phyloP scores from a whole-genome alignment of 2,113 vertebrate species.

The Ascaphus truei region DNA sequence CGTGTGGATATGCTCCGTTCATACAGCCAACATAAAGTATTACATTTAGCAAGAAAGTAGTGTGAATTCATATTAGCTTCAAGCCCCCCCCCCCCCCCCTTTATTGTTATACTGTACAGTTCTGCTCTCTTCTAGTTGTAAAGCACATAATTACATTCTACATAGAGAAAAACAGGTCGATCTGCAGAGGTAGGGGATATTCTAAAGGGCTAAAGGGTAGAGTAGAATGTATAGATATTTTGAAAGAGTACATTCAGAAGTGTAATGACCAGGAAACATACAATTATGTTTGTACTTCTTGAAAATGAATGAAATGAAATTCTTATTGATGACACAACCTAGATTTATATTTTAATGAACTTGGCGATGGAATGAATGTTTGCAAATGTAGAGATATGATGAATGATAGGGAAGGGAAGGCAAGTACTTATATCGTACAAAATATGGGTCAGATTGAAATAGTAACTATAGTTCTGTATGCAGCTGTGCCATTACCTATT shows the following conservation, averaged over 20 bases:
- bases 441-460: too few species aligned
- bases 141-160: background rate
- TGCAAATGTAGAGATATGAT: background rate
- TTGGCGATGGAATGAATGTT: constrained; percentile 5
- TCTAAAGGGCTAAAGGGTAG: background rate
- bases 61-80: too few species aligned
- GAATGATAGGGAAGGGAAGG: too few species aligned
- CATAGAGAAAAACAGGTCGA: background rate
- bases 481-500: too few species aligned
- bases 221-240: background rate
- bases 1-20: too few species aligned
- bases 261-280: background rate
- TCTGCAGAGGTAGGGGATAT: background rate
- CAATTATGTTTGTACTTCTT: background rate
- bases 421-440: background rate
- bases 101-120: background rate
- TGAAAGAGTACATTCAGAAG: background rate
- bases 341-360: constrained; percentile 28
- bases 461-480: too few species aligned
- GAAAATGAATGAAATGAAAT: background rate
- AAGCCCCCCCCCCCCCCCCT: background rate
- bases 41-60: too few species aligned
- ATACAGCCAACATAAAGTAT: too few species aligned
- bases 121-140: too few species aligned
- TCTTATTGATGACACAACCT: constrained; percentile 10